Evolutionary conservation across 2,113 vertebrate genomes (phyloP), one percentile per base, ranked within the genome.

Genomic region (Melanotaenia duboulayi): DNA sequence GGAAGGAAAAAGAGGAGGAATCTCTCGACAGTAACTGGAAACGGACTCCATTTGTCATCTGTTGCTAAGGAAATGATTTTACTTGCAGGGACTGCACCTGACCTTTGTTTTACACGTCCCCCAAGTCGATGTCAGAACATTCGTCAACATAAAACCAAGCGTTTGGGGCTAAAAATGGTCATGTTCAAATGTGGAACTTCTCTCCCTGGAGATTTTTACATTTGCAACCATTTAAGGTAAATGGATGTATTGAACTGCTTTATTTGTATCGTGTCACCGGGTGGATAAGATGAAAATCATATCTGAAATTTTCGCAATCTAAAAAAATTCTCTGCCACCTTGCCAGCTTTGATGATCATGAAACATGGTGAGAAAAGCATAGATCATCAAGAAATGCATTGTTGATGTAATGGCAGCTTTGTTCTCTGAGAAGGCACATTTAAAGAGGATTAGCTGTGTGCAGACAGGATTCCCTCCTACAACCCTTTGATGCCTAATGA

Each of bases 401-500:
- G 81, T 76, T 87, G 65, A 57, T 71, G 77, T 74, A 80, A 85
- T 81, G 73, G 89, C n/a, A 52, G 69, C 84, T 89, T 89, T 91
- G 89, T 89, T 87, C 76, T 85, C 39, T 12, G 71, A 87, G 80
- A 82, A 87, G 81, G 52, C 82, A 32, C 84, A 48, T 90, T 91
- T 90, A 87, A 84, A 73, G 60, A 62, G 84, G 87, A 90, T 91
- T 88, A 87, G 80, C 65, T 70, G 82, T 61, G 76, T 56, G 80
- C 84, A 81, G 87, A 87, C 81, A 84, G 69, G 76, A 78, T 65
- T 49, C 58, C 87, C 84, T 78, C 87, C 90, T 37, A 74, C 84
- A 60, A 13, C 10, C 64, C 90, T 92, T 92, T 92, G 91, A 92
- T 89, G 88, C 84, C 67, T 84, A 88, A 88, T 84, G 85, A 91